Evolutionary conservation across 2,888 invertebrate genomes (phyloP).

Genomic region (Tigriopus californicus): DNA sequence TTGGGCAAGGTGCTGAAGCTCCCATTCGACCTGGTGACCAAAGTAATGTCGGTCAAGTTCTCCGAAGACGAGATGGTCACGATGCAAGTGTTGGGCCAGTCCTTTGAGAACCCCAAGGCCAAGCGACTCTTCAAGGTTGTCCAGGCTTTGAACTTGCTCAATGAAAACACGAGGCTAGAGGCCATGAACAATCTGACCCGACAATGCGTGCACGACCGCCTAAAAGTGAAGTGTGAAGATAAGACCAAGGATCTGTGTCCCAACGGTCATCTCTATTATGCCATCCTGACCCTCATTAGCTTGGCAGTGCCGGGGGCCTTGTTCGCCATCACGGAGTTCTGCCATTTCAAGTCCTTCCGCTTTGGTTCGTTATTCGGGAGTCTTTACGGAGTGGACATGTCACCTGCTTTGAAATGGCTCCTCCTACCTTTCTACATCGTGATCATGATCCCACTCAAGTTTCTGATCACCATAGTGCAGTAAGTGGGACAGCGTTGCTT

Average conservation of each 20-base stretch:
- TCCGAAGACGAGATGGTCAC: background rate
- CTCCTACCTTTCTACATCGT: conserved; percentile 1
- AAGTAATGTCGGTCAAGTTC: background rate
- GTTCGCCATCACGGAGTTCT: conserved; percentile 2
- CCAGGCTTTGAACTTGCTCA: too few relatives aligned
- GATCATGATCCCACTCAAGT: conserved; percentile 2
- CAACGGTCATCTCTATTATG: conserved; percentile 2
- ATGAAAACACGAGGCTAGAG: too few relatives aligned
- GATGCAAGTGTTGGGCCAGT: background rate
- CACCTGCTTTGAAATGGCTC: background rate
- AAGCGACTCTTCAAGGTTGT: too few relatives aligned
- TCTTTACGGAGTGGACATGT: background rate
- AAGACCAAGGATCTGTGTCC: background rate
- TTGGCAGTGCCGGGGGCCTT: conserved; percentile 6
- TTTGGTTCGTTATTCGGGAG: background rate
- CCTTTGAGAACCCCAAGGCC: too few relatives aligned
- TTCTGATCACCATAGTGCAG: conserved; percentile 1
- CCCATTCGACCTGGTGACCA: background rate
- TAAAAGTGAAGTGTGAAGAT: background rate
- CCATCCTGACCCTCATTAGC: background rate
- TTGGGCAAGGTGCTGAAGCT: background rate
- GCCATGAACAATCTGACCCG: too few relatives aligned
- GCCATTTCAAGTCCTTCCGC: background rate
- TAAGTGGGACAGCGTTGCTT: background rate
- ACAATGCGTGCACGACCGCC: background rate